Percentiles rank a stretch among this genome's conserved stretches.
These are phyloP conservation scores for Pheosia tremula DNA, from an alignment of 2,888 invertebrate genomes.

Conservation along the genomic window DNA sequence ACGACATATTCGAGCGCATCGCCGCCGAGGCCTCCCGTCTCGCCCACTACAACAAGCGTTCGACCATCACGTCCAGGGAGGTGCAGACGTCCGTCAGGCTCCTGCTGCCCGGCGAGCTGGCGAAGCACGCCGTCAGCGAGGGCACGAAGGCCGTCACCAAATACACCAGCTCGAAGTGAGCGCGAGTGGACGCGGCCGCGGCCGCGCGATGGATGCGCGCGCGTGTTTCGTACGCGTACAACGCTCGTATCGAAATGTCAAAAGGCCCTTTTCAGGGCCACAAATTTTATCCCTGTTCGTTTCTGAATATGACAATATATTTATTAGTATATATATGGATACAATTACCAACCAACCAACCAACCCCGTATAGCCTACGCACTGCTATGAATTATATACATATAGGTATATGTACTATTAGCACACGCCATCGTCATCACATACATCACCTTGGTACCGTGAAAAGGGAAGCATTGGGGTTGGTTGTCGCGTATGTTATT, in stretches of 20 bases:
- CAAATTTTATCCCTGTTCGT: conserved; percentile 10
- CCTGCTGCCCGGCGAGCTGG: conserved; percentile 87
- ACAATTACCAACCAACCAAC: too few species aligned
- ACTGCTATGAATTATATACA: too few species aligned
- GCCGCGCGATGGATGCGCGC: too few species aligned
- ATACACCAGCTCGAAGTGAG: not conserved
- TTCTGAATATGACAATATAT: conserved; percentile 7
- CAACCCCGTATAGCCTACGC: too few species aligned
- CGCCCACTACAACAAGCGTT: conserved; percentile 69
- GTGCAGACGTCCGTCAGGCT: conserved; percentile 88
- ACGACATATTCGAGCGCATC: conserved; percentile 86
- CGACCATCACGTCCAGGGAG: conserved; percentile 85
- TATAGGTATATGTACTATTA: too few species aligned
- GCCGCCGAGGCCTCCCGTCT: conserved; percentile 49
- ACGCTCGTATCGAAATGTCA: not conserved
- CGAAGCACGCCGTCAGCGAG: conserved; percentile 88
- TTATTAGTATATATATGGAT: not conserved
- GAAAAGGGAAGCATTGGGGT: too few species aligned
- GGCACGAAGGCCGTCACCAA: conserved; percentile 87
- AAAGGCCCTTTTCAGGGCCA: conserved; percentile 39
- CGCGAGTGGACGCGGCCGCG: too few species aligned
- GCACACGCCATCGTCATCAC: too few species aligned
- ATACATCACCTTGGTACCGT: too few species aligned
- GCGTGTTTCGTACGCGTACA: too few species aligned
- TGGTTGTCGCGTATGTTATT: too few species aligned